Conservation (phyloP, 2,113 vertebrate species). For the Helogale parvula region DNA sequence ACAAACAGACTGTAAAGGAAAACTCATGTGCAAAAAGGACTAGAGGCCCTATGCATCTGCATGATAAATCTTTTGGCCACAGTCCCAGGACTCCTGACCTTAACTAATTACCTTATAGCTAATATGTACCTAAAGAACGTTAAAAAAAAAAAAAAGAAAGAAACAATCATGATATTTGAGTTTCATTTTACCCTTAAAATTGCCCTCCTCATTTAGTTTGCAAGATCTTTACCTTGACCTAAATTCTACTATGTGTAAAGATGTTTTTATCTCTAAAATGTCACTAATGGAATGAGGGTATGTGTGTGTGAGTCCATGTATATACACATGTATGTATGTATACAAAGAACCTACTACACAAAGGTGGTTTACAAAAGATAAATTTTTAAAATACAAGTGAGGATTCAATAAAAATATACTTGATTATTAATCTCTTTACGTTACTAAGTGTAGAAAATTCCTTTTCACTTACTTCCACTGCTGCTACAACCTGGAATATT, state of each 20-base stretch:
- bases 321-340: not conserved
- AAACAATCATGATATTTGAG: not conserved
- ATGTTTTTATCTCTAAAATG: constrained; percentile 14
- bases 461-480: constrained; percentile 84
- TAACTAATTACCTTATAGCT: not conserved
- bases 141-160: not conserved
- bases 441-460: not conserved
- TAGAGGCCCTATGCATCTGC: not conserved
- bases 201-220: not conserved
- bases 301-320: not conserved
- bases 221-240: not conserved
- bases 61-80: not conserved
- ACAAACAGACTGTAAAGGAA: constrained; percentile 3
- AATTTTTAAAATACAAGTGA: not conserved
- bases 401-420: not conserved
- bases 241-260: not conserved
- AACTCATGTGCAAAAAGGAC: not conserved
- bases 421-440: not conserved
- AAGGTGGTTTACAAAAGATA: not conserved
- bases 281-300: not conserved
- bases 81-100: not conserved
- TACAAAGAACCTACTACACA: not conserved
- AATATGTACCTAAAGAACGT: not conserved
- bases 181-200: constrained; percentile 37
- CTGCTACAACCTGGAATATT: constrained; percentile 79